Evolutionary conservation across 2,888 invertebrate species (phyloP), one percentile per base, ranked within the genome.

Genomic region (Chromoteleia sp.): DNA sequence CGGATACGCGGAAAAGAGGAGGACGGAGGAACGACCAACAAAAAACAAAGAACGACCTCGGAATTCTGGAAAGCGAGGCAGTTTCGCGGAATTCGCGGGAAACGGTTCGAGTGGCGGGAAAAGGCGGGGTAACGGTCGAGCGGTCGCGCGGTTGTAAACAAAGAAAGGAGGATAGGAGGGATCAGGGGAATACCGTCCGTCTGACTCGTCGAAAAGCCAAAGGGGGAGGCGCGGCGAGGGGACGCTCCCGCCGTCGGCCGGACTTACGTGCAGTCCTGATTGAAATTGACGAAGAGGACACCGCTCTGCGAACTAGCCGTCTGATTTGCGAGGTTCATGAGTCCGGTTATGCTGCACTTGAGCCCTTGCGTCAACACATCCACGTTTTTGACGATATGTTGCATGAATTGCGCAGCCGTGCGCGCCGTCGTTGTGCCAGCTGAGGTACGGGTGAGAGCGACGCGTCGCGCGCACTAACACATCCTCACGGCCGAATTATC

Each of bases 181-280:
- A 6, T 25, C 25, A 25, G 25, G 25, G 25, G n/a, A n/a, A n/a
- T n/a, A n/a, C n/a, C n/a, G n/a, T n/a, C n/a, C n/a, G n/a, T n/a
- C n/a, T n/a, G n/a, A n/a, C n/a, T n/a, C 14, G 70, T 25, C 50
- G 50, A 36, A 43, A 61, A 71, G 54, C 1, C 8, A 29, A 17
- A 41, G 56, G 48, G 48, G 45, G 30, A n/a, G n/a, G n/a, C n/a
- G n/a, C n/a, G 33, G 19, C 50, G 30, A 14, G 33, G 29, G 48
- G 43, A 33, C 50, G 54, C 29, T 48, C 45, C 7, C 43, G 33
- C 30, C 25, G 48, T 52, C 14, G 21, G 19, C 17, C 58, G 19
- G 17, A 95, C 98, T 97, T 96, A 98, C 98, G 98, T 97, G 95
- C 96, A 96, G 93, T 99, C 98, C 93, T 99, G 98, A 93, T 99